A percentile compares a stretch with the other conserved stretches of the same genome.
phyloP scores from a whole-genome alignment of 1,140 invertebrate genomes.

The Drosophila mauritiana region DNA sequence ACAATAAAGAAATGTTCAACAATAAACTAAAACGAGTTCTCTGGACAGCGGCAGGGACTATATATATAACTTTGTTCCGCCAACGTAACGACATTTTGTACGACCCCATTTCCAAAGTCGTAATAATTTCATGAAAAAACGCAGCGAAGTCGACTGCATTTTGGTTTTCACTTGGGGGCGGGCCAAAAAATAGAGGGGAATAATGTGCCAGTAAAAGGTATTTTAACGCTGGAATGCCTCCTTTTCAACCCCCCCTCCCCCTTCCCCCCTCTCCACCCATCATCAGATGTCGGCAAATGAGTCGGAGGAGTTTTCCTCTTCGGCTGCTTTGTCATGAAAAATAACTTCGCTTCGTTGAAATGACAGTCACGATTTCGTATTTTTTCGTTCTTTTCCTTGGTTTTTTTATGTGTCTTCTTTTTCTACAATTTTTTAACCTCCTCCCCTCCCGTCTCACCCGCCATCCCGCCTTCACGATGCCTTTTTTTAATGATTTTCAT shows the following conservation, averaged over 20 bases:
- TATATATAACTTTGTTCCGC: slow-evolving; percentile 38
- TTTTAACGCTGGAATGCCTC: slow-evolving; percentile 75
- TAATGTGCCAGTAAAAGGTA: slow-evolving; percentile 82
- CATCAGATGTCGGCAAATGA: slow-evolving; percentile 21
- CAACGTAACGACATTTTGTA: slow-evolving; percentile 78
- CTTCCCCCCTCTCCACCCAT: not conserved
- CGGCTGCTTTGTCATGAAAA: slow-evolving; percentile 79
- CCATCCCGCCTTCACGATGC: slow-evolving; percentile 5
- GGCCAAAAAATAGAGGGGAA: not conserved
- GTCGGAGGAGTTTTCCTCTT: slow-evolving; percentile 52
- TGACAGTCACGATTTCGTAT: slow-evolving; percentile 78
- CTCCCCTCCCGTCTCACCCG: not conserved
- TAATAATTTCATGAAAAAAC: slow-evolving; percentile 82
- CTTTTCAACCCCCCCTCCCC: not conserved
- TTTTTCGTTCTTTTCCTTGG: slow-evolving; percentile 14
- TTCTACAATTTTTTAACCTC: slow-evolving; percentile 31
- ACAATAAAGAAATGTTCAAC: slow-evolving; percentile 66
- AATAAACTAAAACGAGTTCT: slow-evolving; percentile 65
- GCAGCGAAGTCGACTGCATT: slow-evolving; percentile 64
- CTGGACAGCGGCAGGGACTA: slow-evolving; percentile 18
- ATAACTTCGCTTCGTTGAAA: slow-evolving; percentile 82
- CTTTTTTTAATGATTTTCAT: slow-evolving; percentile 43
- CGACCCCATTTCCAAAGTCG: slow-evolving; percentile 77
- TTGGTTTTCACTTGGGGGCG: slow-evolving; percentile 10
- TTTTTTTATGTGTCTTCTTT: slow-evolving; percentile 25